These are phyloP conservation scores for Agapornis canus DNA, from an alignment of 2,797 vertebrate genomes.

Conservation along the genomic window DNA sequence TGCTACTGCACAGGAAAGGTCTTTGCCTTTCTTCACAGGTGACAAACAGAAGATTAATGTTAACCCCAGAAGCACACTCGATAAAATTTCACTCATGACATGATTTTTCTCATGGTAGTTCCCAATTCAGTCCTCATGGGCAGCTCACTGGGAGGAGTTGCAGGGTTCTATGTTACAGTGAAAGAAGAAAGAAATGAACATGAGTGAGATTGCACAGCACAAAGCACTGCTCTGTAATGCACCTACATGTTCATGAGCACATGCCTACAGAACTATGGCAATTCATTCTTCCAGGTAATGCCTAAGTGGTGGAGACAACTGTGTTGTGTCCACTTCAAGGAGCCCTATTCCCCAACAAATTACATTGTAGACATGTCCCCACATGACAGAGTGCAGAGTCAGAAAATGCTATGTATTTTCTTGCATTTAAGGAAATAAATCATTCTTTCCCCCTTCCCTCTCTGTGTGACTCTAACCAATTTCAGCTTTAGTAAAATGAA, in stretches of 20 bases:
- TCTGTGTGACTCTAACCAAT: not conserved
- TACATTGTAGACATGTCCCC: not conserved
- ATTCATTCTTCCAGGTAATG: not conserved
- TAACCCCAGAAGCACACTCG: not conserved
- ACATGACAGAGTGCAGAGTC: not conserved
- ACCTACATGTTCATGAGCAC: accelerated
- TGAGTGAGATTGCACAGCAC: not conserved
- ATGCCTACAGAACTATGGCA: not conserved
- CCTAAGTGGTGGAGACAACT: not conserved
- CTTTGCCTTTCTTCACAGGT: not conserved
- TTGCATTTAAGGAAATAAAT: not conserved
- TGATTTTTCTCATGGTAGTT: not conserved
- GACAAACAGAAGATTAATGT: not conserved
- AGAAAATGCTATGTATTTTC: not conserved
- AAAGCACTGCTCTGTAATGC: not conserved
- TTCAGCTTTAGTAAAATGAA: not conserved
- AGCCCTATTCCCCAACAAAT: not conserved
- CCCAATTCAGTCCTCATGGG: not conserved
- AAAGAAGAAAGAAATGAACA: not conserved
- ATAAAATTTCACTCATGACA: not conserved
- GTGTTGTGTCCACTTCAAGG: not conserved
- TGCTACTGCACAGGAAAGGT: not conserved
- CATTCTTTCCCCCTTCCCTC: not conserved
- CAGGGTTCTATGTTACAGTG: accelerated
- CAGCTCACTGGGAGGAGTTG: not conserved